Base-by-base conservation (phyloP, 2,797 vertebrate species). In the Peromyscus melanophrys region DNA sequence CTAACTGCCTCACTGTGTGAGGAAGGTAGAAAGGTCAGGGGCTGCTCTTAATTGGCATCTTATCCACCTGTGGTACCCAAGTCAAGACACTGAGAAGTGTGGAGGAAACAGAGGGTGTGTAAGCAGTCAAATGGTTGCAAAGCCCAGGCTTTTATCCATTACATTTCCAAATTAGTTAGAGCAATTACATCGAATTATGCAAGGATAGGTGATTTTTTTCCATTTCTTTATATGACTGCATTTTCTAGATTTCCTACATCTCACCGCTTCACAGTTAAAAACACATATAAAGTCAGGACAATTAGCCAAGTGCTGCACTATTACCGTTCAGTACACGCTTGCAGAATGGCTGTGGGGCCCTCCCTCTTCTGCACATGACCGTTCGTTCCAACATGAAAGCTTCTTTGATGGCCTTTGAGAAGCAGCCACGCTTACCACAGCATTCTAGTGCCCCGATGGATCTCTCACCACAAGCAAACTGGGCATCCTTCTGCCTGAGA, bases 201-300 rank as follows among this genome's bases (percentile, higher is more conserved):
- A 80, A 91, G 17, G 27, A 83, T 27, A 40, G 69, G 43, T 82
- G 46, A 21, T 69, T 76, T 93, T 92, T 92, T 76, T 65, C 43
- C 4, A 6, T 55, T 63, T 40, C 8, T 65, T 92, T 77, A 46
- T 59, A 82, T 57, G 61, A 82, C 23, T 86, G 2, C 12, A 49
- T 59, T 89, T 88, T 93, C n/a, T 85, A 95, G 78, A 63, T 75
- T 76, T 85, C 71, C 73, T 59, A 23, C 13, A 57, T 46, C 40
- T 96, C 75, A 37, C 5, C 81, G 34, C 6, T 37, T 90, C 67
- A 61, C 31, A 61, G 93, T 86, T 92, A 57, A 89, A 94, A 82
- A 61, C 31, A 13, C 71, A 88, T 27, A 29, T 43, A 65, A 95
- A 93, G 59, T 76, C 92, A 89, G 76, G 71, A 89, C 37, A 61